Evolutionary conservation across 2,113 vertebrate genomes (phyloP).

Genomic region (Daubentonia madagascariensis): DNA sequence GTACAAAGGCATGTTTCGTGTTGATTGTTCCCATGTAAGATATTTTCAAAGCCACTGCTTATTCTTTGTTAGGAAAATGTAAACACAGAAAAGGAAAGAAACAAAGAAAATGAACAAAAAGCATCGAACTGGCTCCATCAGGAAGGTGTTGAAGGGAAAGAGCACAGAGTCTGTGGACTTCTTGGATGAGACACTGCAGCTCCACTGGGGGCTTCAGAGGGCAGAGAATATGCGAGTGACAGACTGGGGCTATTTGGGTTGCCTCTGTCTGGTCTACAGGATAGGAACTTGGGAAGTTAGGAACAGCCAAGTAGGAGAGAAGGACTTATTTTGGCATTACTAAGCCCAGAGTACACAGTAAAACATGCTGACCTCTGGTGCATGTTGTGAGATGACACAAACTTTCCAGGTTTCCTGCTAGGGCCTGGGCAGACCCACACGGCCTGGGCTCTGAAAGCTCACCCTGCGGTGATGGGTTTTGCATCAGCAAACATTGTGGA

Average conservation of each 20-base stretch:
- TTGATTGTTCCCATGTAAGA: conserved; percentile 87
- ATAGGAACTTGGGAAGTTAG: background rate
- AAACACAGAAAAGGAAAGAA: conserved; percentile 80
- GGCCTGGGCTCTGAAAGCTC: background rate
- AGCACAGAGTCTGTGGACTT: background rate
- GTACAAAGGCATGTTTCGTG: conserved; percentile 93
- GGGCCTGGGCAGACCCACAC: background rate
- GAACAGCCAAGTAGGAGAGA: background rate
- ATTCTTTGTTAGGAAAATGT: conserved; percentile 85
- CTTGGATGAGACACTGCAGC: background rate
- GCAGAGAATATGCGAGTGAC: background rate
- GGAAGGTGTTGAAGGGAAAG: background rate
- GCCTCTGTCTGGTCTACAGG: background rate
- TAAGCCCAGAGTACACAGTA: background rate
- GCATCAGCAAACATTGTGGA: fast-evolving
- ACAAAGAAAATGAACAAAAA: conserved; percentile 33
- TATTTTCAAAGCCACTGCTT: conserved; percentile 87
- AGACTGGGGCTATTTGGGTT: background rate
- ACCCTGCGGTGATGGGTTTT: background rate
- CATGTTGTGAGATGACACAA: background rate
- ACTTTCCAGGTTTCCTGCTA: fast-evolving
- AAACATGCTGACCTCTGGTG: background rate
- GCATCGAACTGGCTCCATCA: background rate
- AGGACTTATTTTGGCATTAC: background rate
- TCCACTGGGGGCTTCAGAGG: background rate